Conservation (phyloP, 2,113 vertebrate genomes). For the Cephalopholis sonnerati region DNA sequence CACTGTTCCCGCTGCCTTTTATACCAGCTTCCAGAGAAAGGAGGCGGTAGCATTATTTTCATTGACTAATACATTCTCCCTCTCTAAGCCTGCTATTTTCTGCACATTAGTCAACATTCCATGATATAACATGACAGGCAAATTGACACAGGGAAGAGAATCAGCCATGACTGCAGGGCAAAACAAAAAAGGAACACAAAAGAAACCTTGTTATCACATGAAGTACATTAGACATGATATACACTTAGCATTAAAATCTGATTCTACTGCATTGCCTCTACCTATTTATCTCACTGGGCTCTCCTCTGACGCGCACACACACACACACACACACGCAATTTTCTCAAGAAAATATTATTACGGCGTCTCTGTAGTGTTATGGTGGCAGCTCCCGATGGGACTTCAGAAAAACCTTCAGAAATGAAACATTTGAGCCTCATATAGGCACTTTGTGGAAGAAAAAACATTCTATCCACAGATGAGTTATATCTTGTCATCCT, state of each 20-base stretch:
- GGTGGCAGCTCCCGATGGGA: constrained; percentile 27
- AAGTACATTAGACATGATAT: neutral
- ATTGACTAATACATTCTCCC: constrained; percentile 34
- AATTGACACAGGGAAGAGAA: neutral
- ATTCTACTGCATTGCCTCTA: neutral
- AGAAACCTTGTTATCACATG: neutral
- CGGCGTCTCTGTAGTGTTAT: constrained; percentile 22
- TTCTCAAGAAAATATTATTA: constrained; percentile 26
- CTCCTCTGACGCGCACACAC: neutral
- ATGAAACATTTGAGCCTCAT: constrained; percentile 55
- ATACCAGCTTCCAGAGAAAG: constrained; percentile 38
- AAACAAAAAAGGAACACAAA: neutral
- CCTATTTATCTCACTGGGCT: neutral
- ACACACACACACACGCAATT: neutral
- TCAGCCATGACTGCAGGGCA: neutral
- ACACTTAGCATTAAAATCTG: neutral
- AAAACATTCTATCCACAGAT: constrained; percentile 27
- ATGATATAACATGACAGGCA: constrained; percentile 2
- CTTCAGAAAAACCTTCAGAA: constrained; percentile 46
- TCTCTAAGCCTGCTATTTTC: constrained; percentile 2
- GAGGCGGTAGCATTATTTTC: constrained; percentile 34
- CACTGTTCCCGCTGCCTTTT: constrained; percentile 39
- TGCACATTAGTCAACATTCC: neutral
- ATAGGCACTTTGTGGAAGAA: constrained; percentile 1
- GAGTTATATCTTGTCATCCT: constrained; percentile 58